Evolutionary conservation across 1,140 invertebrate species (phyloP), one percentile per base, ranked within the genome.

Genomic region (Ceratosolen solmsi): DNA sequence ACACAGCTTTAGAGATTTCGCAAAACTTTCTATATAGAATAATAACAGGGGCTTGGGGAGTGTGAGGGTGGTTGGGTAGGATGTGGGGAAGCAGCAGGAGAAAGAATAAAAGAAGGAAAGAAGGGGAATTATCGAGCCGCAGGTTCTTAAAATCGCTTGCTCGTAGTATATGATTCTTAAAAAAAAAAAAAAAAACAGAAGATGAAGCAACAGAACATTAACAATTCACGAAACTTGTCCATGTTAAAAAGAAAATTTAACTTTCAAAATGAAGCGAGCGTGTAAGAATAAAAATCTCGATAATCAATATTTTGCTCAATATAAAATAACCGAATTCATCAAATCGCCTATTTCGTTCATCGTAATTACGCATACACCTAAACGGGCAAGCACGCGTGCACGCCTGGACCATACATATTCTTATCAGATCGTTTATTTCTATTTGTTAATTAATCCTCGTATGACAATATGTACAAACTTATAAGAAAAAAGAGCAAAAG

Each of bases 391-490:
- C n/a, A 25, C 54, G 22, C 25, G 22, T 17, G 22, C 75, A 68
- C 63, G 25, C 11, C 36, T 41, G 36, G 27, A 15, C 71, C n/a
- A 25, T 71, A 68, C 17, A 68, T 30, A 79, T 38, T 20, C 46
- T 54, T 30, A 54, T 80, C 71, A 80, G 70, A 83, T 83, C 75
- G 25, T 76, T 83, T 41, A 75, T 41, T 25, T 75, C 27, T 54
- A 20, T 36, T 70, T 65, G n/a, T 60, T 71, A 83, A 80, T 83
- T 71, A 71, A 63, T 75, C 46, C 30, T 80, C 38, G 33, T 49
- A 75, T 38, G 36, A 80, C 51, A 68, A 60, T 84, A 84, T 84
- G 71, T 84, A 84, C 83, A 84, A 84, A 84, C 83, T 84, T 84
- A 84, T 71, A 51, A 82, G 38, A 75, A 46, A 74, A 65, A 75